These are phyloP conservation scores for Pecten maximus DNA, from an alignment of 2,888 invertebrate species.

Conservation along the genomic window DNA sequence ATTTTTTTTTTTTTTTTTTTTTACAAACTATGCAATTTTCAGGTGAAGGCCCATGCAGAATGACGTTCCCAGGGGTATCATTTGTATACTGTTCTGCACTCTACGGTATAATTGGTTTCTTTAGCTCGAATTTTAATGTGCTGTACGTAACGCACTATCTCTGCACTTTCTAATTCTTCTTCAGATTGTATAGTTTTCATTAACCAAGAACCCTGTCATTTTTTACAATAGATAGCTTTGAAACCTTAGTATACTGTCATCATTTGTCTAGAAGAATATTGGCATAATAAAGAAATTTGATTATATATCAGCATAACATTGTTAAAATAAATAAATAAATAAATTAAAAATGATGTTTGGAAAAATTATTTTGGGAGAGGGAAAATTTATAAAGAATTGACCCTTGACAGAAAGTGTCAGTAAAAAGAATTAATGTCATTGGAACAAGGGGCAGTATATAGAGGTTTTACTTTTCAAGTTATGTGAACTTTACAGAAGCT, in stretches of 20 bases:
- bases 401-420: no score
- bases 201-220: not conserved
- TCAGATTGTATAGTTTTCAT: not conserved
- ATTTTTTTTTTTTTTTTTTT: not conserved
- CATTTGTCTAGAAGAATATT: not conserved
- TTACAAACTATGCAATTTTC: slow-evolving; percentile 29
- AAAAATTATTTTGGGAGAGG: no score
- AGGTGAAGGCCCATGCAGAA: not conserved
- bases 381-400: no score
- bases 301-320: no score
- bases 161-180: not conserved
- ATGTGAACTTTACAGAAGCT: not conserved
- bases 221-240: not conserved
- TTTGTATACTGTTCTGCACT: not conserved
- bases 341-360: no score
- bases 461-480: not conserved
- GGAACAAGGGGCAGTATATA: not conserved
- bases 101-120: not conserved
- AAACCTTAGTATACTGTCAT: not conserved
- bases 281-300: no score
- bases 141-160: not conserved
- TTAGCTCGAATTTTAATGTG: not conserved
- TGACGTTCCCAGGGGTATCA: not conserved
- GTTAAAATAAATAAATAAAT: no score
- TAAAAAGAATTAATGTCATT: no score